A percentile compares a stretch with the other conserved stretches of the same genome.
phyloP scores from a whole-genome alignment of 2,888 invertebrate species.

The Ectobius pallidus region DNA sequence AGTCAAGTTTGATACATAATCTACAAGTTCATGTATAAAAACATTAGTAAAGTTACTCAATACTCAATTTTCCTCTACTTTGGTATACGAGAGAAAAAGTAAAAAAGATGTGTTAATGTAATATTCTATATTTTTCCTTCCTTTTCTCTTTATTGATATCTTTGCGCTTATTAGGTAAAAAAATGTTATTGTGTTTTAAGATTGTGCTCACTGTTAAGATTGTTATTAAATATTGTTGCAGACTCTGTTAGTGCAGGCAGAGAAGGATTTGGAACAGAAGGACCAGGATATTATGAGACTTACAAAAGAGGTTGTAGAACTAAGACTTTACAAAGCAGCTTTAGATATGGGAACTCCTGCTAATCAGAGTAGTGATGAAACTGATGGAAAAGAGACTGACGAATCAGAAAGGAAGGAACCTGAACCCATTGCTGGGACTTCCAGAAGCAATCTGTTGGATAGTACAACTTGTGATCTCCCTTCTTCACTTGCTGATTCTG shows the following conservation, averaged over 20 bases:
- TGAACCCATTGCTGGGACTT: background rate
- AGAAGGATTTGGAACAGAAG: constrained; percentile 78
- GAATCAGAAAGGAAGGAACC: background rate
- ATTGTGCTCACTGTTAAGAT: too few relatives aligned
- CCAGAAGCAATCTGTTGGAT: background rate
- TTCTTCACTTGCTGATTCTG: constrained; percentile 82
- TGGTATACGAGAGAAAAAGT: too few relatives aligned
- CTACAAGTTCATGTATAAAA: too few relatives aligned
- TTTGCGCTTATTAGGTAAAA: too few relatives aligned
- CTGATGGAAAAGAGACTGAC: background rate
- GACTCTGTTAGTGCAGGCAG: constrained; percentile 71
- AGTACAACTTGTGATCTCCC: constrained; percentile 63
- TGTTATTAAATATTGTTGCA: too few relatives aligned
- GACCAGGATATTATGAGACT: constrained; percentile 80
- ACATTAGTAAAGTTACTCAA: too few relatives aligned
- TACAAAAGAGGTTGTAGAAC: constrained; percentile 80
- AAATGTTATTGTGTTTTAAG: too few relatives aligned
- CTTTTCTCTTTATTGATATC: too few relatives aligned
- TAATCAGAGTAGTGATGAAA: background rate
- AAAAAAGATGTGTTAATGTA: too few relatives aligned
- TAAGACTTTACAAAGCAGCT: constrained; percentile 80
- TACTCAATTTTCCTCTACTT: too few relatives aligned
- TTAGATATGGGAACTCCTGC: constrained; percentile 71
- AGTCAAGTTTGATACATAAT: too few relatives aligned
- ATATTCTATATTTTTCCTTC: too few relatives aligned